Conservation (phyloP, 2,888 invertebrate species). For the Elysia crispata region DNA sequence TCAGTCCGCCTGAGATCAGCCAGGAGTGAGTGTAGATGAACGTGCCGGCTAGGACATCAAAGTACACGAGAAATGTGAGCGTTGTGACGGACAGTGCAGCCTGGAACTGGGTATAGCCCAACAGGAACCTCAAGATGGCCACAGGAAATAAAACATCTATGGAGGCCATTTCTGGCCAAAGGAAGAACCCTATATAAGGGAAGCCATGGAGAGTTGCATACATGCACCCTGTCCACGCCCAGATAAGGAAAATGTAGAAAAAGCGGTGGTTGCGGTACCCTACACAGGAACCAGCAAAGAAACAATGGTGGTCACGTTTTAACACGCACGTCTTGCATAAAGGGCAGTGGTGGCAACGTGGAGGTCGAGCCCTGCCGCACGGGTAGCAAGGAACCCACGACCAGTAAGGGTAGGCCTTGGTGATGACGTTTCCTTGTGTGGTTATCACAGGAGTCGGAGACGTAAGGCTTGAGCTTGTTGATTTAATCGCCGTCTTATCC, state of each 20-base stretch:
- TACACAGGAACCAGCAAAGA: constrained; percentile 71
- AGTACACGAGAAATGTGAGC: constrained; percentile 62
- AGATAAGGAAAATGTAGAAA: constrained; percentile 70
- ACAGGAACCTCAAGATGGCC: constrained; percentile 57
- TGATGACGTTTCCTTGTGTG: constrained; percentile 27
- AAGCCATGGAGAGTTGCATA: constrained; percentile 60
- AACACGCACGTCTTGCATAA: constrained; percentile 72
- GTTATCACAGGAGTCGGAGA: constrained; percentile 33
- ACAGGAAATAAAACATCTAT: constrained; percentile 65
- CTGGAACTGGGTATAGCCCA: constrained; percentile 56
- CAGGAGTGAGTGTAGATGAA: constrained; percentile 60
- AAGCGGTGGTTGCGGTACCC: constrained; percentile 73
- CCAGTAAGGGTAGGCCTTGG: constrained; percentile 71
- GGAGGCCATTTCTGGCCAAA: constrained; percentile 53
- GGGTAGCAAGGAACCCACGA: constrained; percentile 72
- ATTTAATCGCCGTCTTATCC: no score
- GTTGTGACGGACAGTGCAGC: constrained; percentile 57
- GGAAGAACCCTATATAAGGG: constrained; percentile 46
- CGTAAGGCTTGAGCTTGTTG: no score
- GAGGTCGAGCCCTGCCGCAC: constrained; percentile 69
- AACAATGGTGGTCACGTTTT: constrained; percentile 76
- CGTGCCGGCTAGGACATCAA: constrained; percentile 57
- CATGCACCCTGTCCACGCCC: constrained; percentile 59
- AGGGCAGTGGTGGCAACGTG: constrained; percentile 73
- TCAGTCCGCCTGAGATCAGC: constrained; percentile 61